These are phyloP conservation scores for Stegophylla sp. DNA, from an alignment of 2,888 invertebrate species.

Conservation along the genomic window DNA sequence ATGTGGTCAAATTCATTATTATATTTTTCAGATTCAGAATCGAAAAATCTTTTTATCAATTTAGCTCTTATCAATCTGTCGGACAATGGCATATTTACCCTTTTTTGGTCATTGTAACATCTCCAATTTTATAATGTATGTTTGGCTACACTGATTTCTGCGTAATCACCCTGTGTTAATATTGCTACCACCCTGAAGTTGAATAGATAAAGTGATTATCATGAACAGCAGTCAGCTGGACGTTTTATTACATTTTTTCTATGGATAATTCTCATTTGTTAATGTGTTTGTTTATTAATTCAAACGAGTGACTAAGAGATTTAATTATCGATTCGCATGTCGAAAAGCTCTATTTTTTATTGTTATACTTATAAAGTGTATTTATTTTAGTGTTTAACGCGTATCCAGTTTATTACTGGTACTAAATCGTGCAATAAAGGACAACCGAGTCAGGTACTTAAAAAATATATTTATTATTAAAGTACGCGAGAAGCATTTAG, in stretches of 20 bases:
- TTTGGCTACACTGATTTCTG: conserved; percentile 30
- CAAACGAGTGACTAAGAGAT: background rate
- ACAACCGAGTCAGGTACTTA: background rate
- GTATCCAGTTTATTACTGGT: background rate
- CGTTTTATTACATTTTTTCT: too few species aligned
- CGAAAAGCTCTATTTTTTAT: background rate
- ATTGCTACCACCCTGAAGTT: conserved; percentile 34
- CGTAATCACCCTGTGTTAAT: conserved; percentile 34
- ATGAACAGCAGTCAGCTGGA: conserved; percentile 21
- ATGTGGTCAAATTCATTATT: too few species aligned
- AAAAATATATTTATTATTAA: background rate
- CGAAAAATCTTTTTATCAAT: too few species aligned
- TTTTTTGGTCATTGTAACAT: background rate
- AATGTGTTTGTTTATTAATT: background rate
- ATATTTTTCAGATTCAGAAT: too few species aligned
- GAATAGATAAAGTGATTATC: conserved; percentile 50
- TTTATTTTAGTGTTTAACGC: background rate
- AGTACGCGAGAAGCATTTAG: background rate
- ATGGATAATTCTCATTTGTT: conserved; percentile 21
- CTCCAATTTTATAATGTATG: background rate
- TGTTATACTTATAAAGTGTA: background rate
- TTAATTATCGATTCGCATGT: background rate
- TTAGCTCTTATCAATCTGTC: too few species aligned
- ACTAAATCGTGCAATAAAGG: background rate
- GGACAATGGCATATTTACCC: too few species aligned